Conservation (phyloP, 2,113 vertebrate genomes). For the Silurus glanis region DNA sequence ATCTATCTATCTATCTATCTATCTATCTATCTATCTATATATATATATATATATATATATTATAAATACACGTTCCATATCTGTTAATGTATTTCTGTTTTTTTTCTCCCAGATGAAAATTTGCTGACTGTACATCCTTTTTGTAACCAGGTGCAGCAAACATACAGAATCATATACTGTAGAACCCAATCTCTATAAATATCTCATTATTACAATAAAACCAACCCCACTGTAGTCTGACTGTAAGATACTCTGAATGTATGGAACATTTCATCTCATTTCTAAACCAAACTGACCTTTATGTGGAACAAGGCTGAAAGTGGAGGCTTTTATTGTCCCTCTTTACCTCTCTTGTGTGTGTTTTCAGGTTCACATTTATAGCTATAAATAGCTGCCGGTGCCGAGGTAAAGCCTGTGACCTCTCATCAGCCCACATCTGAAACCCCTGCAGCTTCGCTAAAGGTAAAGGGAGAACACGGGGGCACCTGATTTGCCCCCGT, state of each 20-base stretch:
- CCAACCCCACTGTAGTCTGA: not conserved
- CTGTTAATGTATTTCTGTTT: too few relatives aligned
- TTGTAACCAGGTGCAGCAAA: too few relatives aligned
- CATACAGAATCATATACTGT: not conserved
- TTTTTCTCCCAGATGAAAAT: too few relatives aligned
- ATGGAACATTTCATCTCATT: not conserved
- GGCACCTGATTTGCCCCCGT: slow-evolving; percentile 62
- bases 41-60: too few relatives aligned
- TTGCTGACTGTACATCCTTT: too few relatives aligned
- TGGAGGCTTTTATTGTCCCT: not conserved
- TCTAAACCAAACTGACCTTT: not conserved
- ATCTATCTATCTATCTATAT: too few relatives aligned
- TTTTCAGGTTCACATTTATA: slow-evolving; percentile 7
- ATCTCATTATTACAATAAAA: not conserved
- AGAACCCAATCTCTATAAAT: not conserved
- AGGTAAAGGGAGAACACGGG: slow-evolving; percentile 65
- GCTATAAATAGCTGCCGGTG: slow-evolving; percentile 41
- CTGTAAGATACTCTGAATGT: not conserved
- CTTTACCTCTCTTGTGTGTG: slow-evolving; percentile 10
- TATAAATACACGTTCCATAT: too few relatives aligned
- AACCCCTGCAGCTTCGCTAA: slow-evolving; percentile 70
- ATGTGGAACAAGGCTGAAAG: not conserved
- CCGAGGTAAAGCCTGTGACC: slow-evolving; percentile 34
- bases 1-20: too few relatives aligned
- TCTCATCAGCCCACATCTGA: slow-evolving; percentile 72